phyloP scores from a whole-genome alignment of 2,113 vertebrate genomes.

The Nothocercus nigrocapillus region DNA sequence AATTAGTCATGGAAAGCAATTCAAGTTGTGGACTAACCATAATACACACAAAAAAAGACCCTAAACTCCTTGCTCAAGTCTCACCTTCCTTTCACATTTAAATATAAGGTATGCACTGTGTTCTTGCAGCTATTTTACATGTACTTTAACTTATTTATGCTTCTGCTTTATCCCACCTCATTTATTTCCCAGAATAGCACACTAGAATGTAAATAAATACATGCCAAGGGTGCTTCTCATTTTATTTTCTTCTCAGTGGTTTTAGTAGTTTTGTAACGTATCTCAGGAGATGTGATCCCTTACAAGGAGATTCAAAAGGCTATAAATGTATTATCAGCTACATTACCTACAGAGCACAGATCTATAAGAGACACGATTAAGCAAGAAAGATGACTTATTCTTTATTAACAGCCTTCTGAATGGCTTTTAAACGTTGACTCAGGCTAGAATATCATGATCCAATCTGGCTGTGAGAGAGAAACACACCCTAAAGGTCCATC shows the following conservation, averaged over 20 bases:
- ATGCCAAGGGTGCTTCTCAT: background rate
- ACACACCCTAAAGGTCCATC: background rate
- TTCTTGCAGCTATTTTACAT: background rate
- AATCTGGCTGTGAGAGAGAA: background rate
- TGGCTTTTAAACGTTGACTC: background rate
- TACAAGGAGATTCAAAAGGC: background rate
- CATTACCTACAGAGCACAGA: background rate
- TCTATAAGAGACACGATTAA: background rate
- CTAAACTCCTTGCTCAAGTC: background rate
- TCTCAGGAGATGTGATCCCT: background rate
- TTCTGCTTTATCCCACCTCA: conserved; percentile 8
- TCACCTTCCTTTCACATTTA: background rate
- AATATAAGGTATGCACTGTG: background rate
- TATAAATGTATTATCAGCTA: background rate
- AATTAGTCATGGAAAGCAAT: conserved; percentile 27
- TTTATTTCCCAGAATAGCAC: background rate
- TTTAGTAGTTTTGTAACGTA: background rate
- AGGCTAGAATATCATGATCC: background rate
- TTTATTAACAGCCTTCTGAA: background rate
- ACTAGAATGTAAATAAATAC: background rate
- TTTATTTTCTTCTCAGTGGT: background rate
- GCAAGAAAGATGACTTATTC: background rate
- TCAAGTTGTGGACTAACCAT: background rate
- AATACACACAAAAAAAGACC: background rate
- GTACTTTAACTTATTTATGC: background rate